These are phyloP conservation scores for Zaprionus ghesquierei DNA, from an alignment of 1,140 invertebrate genomes.

Conservation along the genomic window DNA sequence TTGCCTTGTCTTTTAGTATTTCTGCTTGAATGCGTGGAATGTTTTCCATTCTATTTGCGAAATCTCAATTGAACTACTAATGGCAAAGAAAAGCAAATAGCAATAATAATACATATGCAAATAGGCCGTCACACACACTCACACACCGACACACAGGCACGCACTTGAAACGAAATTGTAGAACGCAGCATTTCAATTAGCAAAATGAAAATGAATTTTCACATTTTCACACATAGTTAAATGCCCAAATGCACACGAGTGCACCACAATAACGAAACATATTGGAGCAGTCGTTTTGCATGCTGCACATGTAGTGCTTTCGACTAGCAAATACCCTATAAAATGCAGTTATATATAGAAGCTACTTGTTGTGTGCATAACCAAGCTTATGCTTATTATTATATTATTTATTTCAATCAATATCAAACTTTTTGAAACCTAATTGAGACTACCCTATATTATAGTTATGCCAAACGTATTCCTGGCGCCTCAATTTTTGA, in stretches of 20 bases:
- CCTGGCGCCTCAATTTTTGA: slow-evolving; percentile 30
- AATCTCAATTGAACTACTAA: not conserved
- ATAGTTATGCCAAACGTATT: slow-evolving; percentile 6
- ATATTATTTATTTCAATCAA: not conserved
- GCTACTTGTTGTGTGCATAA: not conserved
- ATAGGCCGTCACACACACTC: not conserved
- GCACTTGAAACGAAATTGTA: slow-evolving; percentile 43
- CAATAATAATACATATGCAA: slow-evolving; percentile 5
- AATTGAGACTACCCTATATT: not conserved
- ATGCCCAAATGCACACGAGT: slow-evolving; percentile 59
- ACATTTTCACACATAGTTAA: slow-evolving; percentile 70
- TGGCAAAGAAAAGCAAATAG: not conserved
- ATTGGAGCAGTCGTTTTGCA: slow-evolving; percentile 2
- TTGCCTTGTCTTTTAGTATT: not conserved
- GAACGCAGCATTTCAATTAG: slow-evolving; percentile 61
- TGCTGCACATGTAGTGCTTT: not conserved
- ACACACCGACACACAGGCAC: not conserved
- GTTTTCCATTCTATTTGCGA: not conserved
- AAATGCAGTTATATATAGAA: not conserved
- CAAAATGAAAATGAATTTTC: slow-evolving; percentile 45
- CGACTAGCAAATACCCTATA: not conserved
- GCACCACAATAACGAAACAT: slow-evolving; percentile 35
- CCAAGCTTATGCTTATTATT: not conserved
- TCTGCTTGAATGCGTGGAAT: not conserved
- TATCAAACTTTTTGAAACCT: not conserved